These are phyloP conservation scores for Siniperca knerii DNA, from an alignment of 2,113 vertebrate species.

Conservation along the genomic window DNA sequence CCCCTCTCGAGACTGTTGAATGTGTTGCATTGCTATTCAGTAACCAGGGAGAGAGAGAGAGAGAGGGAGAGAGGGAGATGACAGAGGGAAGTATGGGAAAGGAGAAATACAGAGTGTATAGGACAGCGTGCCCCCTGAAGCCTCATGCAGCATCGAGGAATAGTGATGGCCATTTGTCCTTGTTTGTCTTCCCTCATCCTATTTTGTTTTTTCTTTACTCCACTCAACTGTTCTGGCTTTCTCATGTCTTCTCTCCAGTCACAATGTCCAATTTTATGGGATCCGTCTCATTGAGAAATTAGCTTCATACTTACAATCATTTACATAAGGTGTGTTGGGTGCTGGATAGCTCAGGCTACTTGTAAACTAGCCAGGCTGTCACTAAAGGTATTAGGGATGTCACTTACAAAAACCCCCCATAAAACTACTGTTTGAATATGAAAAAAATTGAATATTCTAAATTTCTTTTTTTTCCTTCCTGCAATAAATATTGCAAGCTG, in stretches of 20 bases:
- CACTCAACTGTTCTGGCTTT: background rate
- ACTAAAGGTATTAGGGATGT: too few relatives aligned
- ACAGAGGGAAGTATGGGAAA: slow-evolving; percentile 20
- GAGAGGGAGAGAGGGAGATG: background rate
- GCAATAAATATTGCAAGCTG: too few relatives aligned
- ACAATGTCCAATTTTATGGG: background rate
- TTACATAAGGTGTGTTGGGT: background rate
- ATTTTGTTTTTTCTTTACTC: background rate
- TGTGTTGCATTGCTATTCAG: slow-evolving; percentile 58
- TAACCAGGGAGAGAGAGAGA: slow-evolving; percentile 7
- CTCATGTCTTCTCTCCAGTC: background rate
- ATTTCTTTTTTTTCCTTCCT: too few relatives aligned
- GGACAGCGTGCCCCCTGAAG: background rate
- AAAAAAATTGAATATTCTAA: too few relatives aligned
- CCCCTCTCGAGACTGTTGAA: slow-evolving; percentile 61
- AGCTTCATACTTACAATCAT: background rate
- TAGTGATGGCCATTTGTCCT: slow-evolving; percentile 34
- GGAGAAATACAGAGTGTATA: slow-evolving; percentile 18
- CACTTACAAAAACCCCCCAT: background rate
- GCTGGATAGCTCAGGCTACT: background rate
- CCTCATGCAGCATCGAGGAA: background rate
- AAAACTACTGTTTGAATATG: background rate
- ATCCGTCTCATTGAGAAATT: background rate
- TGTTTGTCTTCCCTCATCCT: slow-evolving; percentile 11
- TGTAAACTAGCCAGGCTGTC: background rate